Evolutionary conservation across 2,113 vertebrate species (phyloP).

Genomic region (cattle (Bos taurus)): DNA sequence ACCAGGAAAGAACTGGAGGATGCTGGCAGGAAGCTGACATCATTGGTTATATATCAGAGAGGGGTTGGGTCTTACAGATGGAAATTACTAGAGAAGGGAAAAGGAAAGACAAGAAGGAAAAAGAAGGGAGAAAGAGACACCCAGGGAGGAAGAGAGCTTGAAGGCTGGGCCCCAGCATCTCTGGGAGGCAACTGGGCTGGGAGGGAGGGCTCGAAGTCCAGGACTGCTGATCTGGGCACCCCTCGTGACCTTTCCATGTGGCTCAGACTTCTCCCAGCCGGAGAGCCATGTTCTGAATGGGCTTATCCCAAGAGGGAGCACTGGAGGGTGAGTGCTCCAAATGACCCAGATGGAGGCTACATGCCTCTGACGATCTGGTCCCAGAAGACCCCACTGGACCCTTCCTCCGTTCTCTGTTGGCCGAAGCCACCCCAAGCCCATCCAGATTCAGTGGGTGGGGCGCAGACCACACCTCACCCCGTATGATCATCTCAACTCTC

Average conservation of each 20-base stretch:
- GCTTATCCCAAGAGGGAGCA: not conserved
- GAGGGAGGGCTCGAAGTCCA: not conserved
- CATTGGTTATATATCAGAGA: not conserved
- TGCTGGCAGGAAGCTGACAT: not conserved
- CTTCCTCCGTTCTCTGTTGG: fast-evolving
- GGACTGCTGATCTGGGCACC: not conserved
- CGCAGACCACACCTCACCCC: not conserved
- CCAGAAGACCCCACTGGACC: no score
- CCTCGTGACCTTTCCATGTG: not conserved
- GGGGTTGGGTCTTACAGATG: not conserved
- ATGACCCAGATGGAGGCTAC: not conserved
- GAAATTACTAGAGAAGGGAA: not conserved
- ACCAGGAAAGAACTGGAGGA: not conserved
- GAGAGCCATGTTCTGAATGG: not conserved
- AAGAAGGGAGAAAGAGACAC: not conserved
- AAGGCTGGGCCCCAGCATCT: not conserved
- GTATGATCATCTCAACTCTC: not conserved
- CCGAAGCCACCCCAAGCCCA: not conserved
- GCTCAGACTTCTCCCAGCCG: not conserved
- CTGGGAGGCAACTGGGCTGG: not conserved
- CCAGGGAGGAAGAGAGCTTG: fast-evolving
- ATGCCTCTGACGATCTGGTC: not conserved
- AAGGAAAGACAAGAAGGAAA: not conserved
- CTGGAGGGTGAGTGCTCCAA: not conserved
- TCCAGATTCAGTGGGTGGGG: not conserved